Evolutionary conservation across 2,113 vertebrate species (phyloP), one percentile per base, ranked within the genome.

Genomic region (Eptesicus fuscus): DNA sequence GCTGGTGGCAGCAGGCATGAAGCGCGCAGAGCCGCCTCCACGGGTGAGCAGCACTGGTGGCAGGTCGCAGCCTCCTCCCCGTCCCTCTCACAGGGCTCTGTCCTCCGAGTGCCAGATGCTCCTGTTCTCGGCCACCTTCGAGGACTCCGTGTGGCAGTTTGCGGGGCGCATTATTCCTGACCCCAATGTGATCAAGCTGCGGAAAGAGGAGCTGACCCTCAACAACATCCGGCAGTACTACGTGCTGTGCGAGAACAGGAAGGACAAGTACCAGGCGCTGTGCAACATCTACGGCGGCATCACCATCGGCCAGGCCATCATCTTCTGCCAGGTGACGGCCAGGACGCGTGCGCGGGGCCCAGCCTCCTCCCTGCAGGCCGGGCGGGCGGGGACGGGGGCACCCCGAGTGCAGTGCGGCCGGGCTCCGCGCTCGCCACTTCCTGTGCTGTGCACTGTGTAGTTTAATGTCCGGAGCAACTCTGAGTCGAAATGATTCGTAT

Each of bases 71-170:
- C 25, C 40, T 1, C 71, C 51, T 70, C 10, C 61, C 35, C 32
- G 40, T 6, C 12, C 71, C 44, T 56, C 0, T 17, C 3, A 1
- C 97, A 99, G 98, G 96, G 93, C 95, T 37, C 83, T 99, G 2
- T 96, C 98, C 40, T 25, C 84, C 1, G 71, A 18, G 53, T 99
- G 98, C 89, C 98, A 99, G 88, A 98, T 99, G 98, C 97, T 99
- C 18, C 98, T 99, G 2, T 99, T 99, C 82, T 99, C 98, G 0
- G 98, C 98, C 5, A 99, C 98, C 22, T 99, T 98, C 92, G 98
- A 97, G 87, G 98, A 98, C 0, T 95, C 93, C 0, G 98, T 99
- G n/a, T 97, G 98, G 88, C 93, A 83, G 0, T 99, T 99, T 51
- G 98, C 98, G 0, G 56, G 92, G 76, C 94, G 88, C 0, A 98